Base-by-base conservation (phyloP, 2,113 vertebrate genomes). In the Trichomycterus rosablanca region DNA sequence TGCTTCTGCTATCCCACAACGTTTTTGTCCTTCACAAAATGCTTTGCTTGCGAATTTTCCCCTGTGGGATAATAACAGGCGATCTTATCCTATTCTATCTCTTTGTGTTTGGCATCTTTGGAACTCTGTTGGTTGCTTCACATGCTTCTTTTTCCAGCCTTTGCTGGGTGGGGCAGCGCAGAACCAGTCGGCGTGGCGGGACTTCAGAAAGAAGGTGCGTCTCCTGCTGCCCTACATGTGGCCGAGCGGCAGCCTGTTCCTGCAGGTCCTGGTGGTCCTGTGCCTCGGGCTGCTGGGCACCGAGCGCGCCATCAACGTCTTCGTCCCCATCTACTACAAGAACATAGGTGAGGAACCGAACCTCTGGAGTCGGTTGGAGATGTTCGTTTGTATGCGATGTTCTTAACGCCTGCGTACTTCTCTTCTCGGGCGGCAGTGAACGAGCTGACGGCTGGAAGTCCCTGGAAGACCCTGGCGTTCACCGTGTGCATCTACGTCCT, bases 251-350 rank as follows among this genome's bases (percentile, higher is more conserved):
- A 98, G 67, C 63, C 8, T 72, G 2, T 8, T 77, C 5, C 89
- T 99, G 34, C 96, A 99, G 84, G 22, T 86, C 0, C 76, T 94
- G 24, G 96, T 97, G 50, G 14, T 97, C 32, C 76, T 97, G 74
- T 98, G 95, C 68, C 76, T 98, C 75, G 69, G 71, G 0, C 83
- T 98, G 62, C 89, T 98, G 78, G 95, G 82, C 6, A 4, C 86
- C 11, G 96, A 97, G 68, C 74, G 95, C 2, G 94, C 35, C 11
- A 79, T 99, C 68, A 99, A 97, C 0, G 74, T 99, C 71, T 95
- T 97, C 0, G 95, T 99, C 2, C 96, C 96, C 1, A 91, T 97
- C 79, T 97, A 84, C 84, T 94, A 84, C 76, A 97, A 90, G 69
- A 76, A 93, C 52, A 97, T 97, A 0, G 94, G 96, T 98, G 79